Evolutionary conservation across 2,888 invertebrate genomes (phyloP).

Genomic region (Drosophila prolongata): DNA sequence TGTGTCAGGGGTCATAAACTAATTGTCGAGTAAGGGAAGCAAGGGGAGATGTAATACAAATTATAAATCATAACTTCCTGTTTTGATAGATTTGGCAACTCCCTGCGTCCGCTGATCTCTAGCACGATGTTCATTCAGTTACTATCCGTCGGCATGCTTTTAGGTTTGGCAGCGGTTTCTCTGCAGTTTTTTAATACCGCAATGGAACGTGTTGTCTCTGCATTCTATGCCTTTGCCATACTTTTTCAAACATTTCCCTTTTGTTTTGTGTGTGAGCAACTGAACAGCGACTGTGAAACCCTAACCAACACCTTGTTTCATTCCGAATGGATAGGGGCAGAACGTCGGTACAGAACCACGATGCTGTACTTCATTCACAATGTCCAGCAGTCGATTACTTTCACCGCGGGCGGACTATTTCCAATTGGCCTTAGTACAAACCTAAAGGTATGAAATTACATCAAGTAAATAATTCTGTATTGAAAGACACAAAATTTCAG

Average conservation of each 20-base stretch:
- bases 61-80: not conserved
- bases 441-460: conserved; percentile 51
- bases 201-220: conserved; percentile 15
- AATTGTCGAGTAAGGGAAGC: conserved; percentile 10
- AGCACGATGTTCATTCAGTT: conserved; percentile 56
- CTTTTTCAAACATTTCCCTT: conserved; percentile 65
- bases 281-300: conserved; percentile 49
- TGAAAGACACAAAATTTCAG: conserved; percentile 31
- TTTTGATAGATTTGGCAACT: conserved; percentile 21
- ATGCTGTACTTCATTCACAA: conserved; percentile 59
- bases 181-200: conserved; percentile 3
- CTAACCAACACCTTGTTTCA: conserved; percentile 55
- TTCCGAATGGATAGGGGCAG: conserved; percentile 59
- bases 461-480: not conserved
- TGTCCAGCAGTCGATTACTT: conserved; percentile 55
- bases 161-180: conserved; percentile 39
- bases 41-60: too few relatives aligned
- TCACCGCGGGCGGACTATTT: conserved; percentile 65
- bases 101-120: conserved; percentile 29
- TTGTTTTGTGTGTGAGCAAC: conserved; percentile 58
- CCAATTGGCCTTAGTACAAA: conserved; percentile 63
- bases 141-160: conserved; percentile 50
- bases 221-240: conserved; percentile 3
- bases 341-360: conserved; percentile 50
- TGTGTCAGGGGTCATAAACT: conserved; percentile 44